These are phyloP conservation scores for Cactoblastis cactorum DNA, from an alignment of 2,888 invertebrate genomes.

Conservation along the genomic window DNA sequence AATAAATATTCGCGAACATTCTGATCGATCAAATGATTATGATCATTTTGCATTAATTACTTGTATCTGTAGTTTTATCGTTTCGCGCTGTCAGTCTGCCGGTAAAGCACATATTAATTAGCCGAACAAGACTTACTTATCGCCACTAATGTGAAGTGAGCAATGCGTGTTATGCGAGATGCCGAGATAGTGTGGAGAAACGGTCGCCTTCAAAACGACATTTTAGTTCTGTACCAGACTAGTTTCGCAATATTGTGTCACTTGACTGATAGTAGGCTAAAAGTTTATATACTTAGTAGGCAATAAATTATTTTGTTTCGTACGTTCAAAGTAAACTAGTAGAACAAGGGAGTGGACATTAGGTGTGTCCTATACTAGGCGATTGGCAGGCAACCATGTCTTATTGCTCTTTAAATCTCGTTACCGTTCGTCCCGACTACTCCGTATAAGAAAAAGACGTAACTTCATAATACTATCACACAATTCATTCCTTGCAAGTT, in stretches of 20 bases:
- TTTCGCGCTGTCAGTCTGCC: not conserved
- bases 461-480: no score
- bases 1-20: no score
- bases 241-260: not conserved
- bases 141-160: slow-evolving; percentile 4
- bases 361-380: no score
- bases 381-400: no score
- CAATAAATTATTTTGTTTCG: not conserved
- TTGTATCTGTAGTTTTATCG: not conserved
- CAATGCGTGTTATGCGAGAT: slow-evolving; percentile 7
- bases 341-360: no score
- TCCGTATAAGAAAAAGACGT: no score
- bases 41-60: not conserved
- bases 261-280: not conserved
- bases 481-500: no score
- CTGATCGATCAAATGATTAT: no score
- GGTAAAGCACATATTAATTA: not conserved
- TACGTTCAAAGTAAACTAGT: no score
- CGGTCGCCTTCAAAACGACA: not conserved
- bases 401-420: no score
- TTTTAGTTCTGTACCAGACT: not conserved
- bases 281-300: no score
- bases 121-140: not conserved
- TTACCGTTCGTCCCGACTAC: no score
- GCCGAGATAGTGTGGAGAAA: not conserved